Evolutionary conservation across 2,888 invertebrate species (phyloP).

Genomic region (Diaperis boleti): DNA sequence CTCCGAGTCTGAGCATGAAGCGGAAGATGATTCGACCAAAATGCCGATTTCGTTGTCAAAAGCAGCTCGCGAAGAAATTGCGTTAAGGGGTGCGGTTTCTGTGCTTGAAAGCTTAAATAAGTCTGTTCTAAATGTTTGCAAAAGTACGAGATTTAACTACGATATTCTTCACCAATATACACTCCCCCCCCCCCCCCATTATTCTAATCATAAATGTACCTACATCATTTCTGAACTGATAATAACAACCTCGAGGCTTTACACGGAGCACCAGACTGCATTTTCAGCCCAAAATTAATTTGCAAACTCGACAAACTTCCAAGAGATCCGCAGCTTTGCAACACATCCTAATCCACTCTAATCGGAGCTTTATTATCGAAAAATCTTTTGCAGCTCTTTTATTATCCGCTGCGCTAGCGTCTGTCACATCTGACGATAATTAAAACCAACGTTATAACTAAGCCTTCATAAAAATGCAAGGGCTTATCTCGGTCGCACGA

Average conservation of each 20-base stretch:
- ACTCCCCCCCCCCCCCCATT: too few relatives aligned
- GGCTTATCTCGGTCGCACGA: background rate
- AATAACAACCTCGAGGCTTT: too few relatives aligned
- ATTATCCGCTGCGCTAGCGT: background rate
- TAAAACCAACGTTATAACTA: background rate
- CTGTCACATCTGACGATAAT: background rate
- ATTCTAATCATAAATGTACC: too few relatives aligned
- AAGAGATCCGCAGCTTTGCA: too few relatives aligned
- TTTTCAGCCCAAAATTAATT: too few relatives aligned
- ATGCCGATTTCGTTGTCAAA: conserved; percentile 2
- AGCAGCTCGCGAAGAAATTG: background rate
- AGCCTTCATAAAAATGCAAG: background rate
- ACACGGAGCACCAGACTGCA: too few relatives aligned
- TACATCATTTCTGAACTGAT: too few relatives aligned
- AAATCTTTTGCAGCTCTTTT: too few relatives aligned
- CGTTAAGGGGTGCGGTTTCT: background rate
- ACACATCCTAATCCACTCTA: background rate
- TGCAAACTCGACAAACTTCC: too few relatives aligned
- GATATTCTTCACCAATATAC: too few relatives aligned
- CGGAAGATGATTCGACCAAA: conserved; percentile 4
- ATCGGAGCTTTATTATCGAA: background rate
- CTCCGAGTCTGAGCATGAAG: conserved; percentile 1
- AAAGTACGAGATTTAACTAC: conserved; percentile 9
- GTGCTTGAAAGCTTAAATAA: background rate
- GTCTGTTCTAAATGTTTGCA: conserved; percentile 5